Base-by-base conservation (phyloP, 2,797 vertebrate genomes). In the Dallia pectoralis region DNA sequence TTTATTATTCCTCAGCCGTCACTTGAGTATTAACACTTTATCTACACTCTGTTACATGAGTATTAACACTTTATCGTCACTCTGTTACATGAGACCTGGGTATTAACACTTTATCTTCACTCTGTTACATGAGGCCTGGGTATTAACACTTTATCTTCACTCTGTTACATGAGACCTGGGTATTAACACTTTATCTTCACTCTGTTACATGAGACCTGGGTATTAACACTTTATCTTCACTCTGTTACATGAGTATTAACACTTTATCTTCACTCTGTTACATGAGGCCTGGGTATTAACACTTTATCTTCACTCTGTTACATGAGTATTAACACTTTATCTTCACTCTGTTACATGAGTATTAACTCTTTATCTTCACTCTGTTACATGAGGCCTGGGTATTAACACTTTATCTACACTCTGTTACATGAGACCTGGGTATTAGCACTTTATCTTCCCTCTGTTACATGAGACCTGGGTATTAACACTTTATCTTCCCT, bases 1-100 rank as follows among this genome's bases (percentile, higher is more conserved):
- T 86, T 89, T 89, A 87, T 89, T 86, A 80, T 81, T 86, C 75
- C 78, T 82, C 77, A 84, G 81, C 75, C 77, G 70, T 85, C 82
- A 76, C 71, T 80, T 81, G n/a, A n/a, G n/a, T n/a, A n/a, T n/a
- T n/a, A n/a, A n/a, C n/a, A n/a, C n/a, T n/a, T n/a, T n/a, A 25
- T 1, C 67, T 44, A 11, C 40, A 12, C 40, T 44, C 40, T 1
- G 1, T 44, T 12, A 74, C 77, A 71, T 25, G 33, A 14, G 29
- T 36, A 12, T n/a, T 36, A 40, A 19, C 11, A 56, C 53, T 59
- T 44, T n/a, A 56, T 14, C 53, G 25, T 44, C 40, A 12, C 40
- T 44, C 40, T 1, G 1, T 44, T 12, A 74, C 77, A 71, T 25
- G 33, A 14, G 33, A 14, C n/a, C 12, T 2, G 19, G 12, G 29